These are phyloP conservation scores for Helicoverpa assulta DNA, from an alignment of 2,888 invertebrate species.

Conservation along the genomic window DNA sequence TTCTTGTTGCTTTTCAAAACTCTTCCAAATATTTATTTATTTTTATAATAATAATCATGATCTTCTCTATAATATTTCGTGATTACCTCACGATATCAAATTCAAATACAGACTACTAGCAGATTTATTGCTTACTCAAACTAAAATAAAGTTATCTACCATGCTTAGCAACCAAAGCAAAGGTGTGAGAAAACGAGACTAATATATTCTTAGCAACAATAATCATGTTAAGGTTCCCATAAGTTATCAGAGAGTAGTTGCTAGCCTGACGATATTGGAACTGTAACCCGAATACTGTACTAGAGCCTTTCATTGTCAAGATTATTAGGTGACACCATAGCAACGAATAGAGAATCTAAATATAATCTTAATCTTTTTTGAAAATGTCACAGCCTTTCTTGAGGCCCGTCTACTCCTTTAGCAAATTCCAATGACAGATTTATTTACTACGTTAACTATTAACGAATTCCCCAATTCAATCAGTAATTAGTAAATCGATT, in stretches of 20 bases:
- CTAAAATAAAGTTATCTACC: neutral
- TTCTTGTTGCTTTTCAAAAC: too few species aligned
- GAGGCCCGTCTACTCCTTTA: neutral
- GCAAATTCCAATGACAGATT: neutral
- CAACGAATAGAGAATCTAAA: constrained; percentile 30
- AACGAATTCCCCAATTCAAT: constrained; percentile 8
- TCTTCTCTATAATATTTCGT: too few species aligned
- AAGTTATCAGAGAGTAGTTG: constrained; percentile 37
- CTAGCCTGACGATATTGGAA: constrained; percentile 34
- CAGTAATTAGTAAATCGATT: constrained; percentile 14
- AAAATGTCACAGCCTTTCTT: too few species aligned
- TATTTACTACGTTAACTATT: neutral
- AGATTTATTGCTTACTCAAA: neutral
- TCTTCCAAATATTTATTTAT: too few species aligned
- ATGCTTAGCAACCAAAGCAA: constrained; percentile 14
- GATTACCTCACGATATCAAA: neutral
- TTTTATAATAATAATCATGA: too few species aligned
- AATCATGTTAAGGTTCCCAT: constrained; percentile 24
- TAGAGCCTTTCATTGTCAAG: constrained; percentile 33
- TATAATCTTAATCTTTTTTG: constrained; percentile 13
- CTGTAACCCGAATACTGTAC: constrained; percentile 42
- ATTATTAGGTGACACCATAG: constrained; percentile 42
- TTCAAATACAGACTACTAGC: neutral
- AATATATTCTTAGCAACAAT: constrained; percentile 33
- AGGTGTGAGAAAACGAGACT: neutral